Evolutionary conservation across 2,888 invertebrate genomes (phyloP), one percentile per base, ranked within the genome.

Genomic region (Anoncus sp.): DNA sequence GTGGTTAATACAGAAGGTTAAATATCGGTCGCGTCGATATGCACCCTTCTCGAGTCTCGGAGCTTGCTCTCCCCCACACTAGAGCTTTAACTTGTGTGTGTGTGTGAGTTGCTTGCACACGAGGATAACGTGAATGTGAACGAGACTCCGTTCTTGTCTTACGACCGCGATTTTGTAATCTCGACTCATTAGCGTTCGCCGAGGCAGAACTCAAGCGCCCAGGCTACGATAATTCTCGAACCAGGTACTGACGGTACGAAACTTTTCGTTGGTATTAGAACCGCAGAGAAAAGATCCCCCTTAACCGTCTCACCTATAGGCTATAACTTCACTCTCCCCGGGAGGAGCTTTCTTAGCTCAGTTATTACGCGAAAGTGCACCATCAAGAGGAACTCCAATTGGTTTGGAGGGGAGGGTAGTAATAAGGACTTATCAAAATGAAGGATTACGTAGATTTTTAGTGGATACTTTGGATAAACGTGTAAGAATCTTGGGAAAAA

Each of bases 211-310:
- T 69, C 63, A 40, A 59, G 69, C 66, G 66, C 59, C n/a, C n/a
- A n/a, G 18, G 16, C 18, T 7, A 5, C 47, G 57, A 70, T 77
- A 77, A 77, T 79, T 77, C 66, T 69, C 69, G 73, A 77, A 73
- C 67, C 73, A 70, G 79, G 79, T 77, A 79, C 79, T 79, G 70
- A 66, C 66, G 75, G 79, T 75, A 79, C 79, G 51, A 72, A 79
- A 75, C 67, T 79, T 79, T 75, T 12, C 47, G 55, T 62, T 35
- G 43, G 43, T 59, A 59, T 27, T n/a, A 60, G 31, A 53, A 22
- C 55, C 62, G 31, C 27, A 27, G n/a, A 57, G 45, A 45, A 18
- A 38, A 6, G 10, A 38, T 38, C 38, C 38, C 38, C 20, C n/a
- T n/a, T n/a, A n/a, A n/a, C n/a, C n/a, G n/a, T n/a, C n/a, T n/a